Evolutionary conservation across 2,888 invertebrate species (phyloP), one percentile per base, ranked within the genome.

Genomic region (Plemyria rubiginata): DNA sequence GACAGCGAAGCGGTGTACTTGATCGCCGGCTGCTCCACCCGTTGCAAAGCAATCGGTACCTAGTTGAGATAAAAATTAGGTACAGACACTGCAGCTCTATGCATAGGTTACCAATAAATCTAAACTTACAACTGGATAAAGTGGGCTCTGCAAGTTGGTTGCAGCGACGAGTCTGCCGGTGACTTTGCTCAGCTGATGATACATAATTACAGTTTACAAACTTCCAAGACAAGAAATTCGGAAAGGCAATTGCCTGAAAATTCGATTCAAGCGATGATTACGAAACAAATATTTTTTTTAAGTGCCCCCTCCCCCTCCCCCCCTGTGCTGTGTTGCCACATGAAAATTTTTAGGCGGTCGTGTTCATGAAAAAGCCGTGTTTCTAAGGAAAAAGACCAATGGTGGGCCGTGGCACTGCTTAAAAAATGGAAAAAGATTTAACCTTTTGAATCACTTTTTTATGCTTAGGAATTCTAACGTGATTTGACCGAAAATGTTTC

Each of bases 31-130:
- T 83, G 78, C 60, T 92, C 92, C 78, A 85, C 90, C 78, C 88
- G 85, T 85, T 92, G 91, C 80, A 92, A 73, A 56, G 90, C 88
- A 68, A 90, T 83, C 54, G 92, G 92, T 67, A 84, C 90, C 92
- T 92, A 69, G 55, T 64, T 53, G 52, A 55, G 50, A 60, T 22
- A 36, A 28, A 54, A 65, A 65, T 67, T 61, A n/a, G n/a, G n/a
- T n/a, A 22, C 68, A 71, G 69, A 54, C 54, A 64, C 50, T 50
- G 43, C n/a, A 41, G 28, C 41, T 29, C 50, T 15, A 43, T 36
- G 43, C 32, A 49, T 38, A 54, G 9, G 36, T 68, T 62, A 68
- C 55, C 43, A 65, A 46, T 36, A 22, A 62, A 48, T 52, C 29
- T 11, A 28, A 46, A 65, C 90, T 82, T 85, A 92, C 92, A 82